These are phyloP conservation scores for Esperia sulphurella DNA, from an alignment of 2,888 invertebrate species.

Conservation along the genomic window DNA sequence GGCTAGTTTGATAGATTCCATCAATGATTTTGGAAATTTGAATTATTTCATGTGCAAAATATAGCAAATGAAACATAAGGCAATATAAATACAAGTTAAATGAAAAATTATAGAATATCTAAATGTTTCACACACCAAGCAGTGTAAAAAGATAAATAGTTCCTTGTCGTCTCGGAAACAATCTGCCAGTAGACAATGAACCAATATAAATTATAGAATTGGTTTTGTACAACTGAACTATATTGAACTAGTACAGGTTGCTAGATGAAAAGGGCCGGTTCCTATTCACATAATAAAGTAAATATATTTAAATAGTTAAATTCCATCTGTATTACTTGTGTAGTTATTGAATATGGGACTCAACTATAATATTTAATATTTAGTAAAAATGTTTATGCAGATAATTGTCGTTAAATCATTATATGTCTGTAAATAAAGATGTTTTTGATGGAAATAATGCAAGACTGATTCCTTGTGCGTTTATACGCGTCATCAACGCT, in stretches of 20 bases:
- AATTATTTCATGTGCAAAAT: too few species aligned
- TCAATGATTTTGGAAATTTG: too few species aligned
- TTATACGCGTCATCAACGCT: constrained; percentile 21
- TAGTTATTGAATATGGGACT: constrained; percentile 74
- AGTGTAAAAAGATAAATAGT: too few species aligned
- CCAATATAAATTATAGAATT: constrained; percentile 31
- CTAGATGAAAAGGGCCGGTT: constrained; percentile 60
- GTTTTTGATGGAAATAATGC: constrained; percentile 46
- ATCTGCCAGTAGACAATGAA: not conserved
- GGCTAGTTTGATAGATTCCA: too few species aligned
- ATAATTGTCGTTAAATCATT: constrained; percentile 48
- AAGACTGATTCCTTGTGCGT: constrained; percentile 66
- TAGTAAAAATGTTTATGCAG: constrained; percentile 61
- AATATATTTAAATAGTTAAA: constrained; percentile 46
- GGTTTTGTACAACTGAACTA: constrained; percentile 47
- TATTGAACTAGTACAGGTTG: constrained; percentile 52
- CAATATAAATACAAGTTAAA: too few species aligned
- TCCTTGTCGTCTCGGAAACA: not conserved
- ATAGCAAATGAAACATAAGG: too few species aligned
- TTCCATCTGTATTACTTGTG: constrained; percentile 47
- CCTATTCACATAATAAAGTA: constrained; percentile 40
- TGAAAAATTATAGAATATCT: too few species aligned
- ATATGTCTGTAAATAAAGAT: constrained; percentile 66
- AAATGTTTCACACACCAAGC: too few species aligned
- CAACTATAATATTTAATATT: constrained; percentile 75